Conservation (phyloP, 2,113 vertebrate genomes). For the Paraplagusia blochii region DNA sequence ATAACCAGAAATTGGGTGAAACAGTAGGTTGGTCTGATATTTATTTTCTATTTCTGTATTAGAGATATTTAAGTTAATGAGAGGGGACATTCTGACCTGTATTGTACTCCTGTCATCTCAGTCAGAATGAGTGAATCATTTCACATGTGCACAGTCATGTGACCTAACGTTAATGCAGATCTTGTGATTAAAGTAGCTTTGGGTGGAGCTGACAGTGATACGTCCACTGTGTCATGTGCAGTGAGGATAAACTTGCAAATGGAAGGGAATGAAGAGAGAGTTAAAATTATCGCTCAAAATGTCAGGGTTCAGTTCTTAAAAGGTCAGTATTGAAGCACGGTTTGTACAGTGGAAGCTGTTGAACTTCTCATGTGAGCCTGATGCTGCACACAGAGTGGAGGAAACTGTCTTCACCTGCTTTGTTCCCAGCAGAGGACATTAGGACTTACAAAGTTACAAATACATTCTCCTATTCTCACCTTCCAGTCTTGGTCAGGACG, state of each 20-base stretch:
- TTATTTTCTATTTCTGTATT: too few relatives aligned
- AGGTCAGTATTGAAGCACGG: constrained; percentile 64
- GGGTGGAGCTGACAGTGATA: constrained; percentile 21
- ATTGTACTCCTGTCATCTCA: not conserved
- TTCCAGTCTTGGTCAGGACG: constrained; percentile 95
- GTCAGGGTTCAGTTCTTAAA: constrained; percentile 74
- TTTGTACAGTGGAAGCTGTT: constrained; percentile 42
- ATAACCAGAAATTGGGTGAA: not conserved
- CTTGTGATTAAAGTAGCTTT: constrained; percentile 4
- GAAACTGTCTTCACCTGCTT: constrained; percentile 16
- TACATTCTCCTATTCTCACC: constrained; percentile 74
- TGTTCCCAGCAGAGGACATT: constrained; percentile 14
- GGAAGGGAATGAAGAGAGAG: constrained; percentile 53
- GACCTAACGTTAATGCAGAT: not conserved
- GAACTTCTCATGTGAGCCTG: constrained; percentile 26
- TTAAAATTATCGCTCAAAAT: constrained; percentile 79
- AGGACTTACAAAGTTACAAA: constrained; percentile 21
- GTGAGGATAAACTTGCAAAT: constrained; percentile 25
- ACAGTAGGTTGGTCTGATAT: too few relatives aligned
- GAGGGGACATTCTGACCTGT: not conserved
- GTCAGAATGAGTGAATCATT: not conserved
- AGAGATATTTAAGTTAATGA: too few relatives aligned
- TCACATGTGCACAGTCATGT: not conserved
- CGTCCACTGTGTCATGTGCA: constrained; percentile 34
- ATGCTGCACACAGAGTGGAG: constrained; percentile 11